phyloP scores from a whole-genome alignment of 2,888 invertebrate genomes.

The Harmothoe impar region DNA sequence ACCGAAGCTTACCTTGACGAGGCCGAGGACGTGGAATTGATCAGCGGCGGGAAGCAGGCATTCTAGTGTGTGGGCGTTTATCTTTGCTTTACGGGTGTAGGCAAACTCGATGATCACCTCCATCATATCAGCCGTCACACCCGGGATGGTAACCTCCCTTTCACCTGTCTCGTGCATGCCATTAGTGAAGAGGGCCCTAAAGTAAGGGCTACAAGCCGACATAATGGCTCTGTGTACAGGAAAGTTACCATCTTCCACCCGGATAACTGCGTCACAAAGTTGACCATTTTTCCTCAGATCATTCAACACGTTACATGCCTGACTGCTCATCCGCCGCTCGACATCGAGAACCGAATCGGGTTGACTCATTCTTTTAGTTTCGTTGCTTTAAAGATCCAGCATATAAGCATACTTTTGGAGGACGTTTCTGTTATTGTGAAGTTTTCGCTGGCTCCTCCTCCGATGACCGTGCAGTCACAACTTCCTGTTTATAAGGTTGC shows the following conservation, averaged over 20 bases:
- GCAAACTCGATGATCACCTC: constrained; percentile 92
- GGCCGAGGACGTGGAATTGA: constrained; percentile 92
- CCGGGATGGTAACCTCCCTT: constrained; percentile 83
- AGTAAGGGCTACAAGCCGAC: constrained; percentile 93
- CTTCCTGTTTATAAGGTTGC: no score
- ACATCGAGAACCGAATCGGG: constrained; percentile 66
- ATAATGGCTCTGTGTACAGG: constrained; percentile 88
- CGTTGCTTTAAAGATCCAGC: not conserved
- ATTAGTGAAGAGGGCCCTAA: constrained; percentile 93
- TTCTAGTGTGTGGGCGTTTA: constrained; percentile 91
- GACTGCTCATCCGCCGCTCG: constrained; percentile 91
- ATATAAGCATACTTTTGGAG: no score
- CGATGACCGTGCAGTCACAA: no score
- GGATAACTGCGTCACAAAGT: constrained; percentile 92
- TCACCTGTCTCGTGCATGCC: constrained; percentile 85
- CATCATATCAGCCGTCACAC: constrained; percentile 91
- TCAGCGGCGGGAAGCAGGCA: constrained; percentile 90
- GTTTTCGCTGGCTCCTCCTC: no score
- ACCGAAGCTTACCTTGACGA: constrained; percentile 87
- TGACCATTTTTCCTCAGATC: constrained; percentile 92
- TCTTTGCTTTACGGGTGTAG: constrained; percentile 90
- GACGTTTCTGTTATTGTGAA: no score
- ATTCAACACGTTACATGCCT: constrained; percentile 92
- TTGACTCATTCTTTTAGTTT: not conserved
- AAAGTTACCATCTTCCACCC: constrained; percentile 91